Evolutionary conservation across 1,140 invertebrate genomes (phyloP).

Genomic region (Ridgeia piscesae): DNA sequence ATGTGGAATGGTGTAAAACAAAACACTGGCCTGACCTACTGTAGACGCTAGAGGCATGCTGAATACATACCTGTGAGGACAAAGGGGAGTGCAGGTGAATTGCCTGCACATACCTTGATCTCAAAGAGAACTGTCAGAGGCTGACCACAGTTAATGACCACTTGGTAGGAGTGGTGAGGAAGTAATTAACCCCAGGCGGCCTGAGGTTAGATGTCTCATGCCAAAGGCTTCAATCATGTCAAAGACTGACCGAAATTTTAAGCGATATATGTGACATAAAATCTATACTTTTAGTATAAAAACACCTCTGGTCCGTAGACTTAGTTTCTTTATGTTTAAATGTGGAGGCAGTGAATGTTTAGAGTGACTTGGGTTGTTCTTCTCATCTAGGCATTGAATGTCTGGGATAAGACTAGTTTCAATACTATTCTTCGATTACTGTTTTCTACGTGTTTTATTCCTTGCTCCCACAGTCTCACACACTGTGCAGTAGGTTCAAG

Average conservation of each 20-base stretch:
- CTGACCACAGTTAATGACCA: neutral
- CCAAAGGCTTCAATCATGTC: neutral
- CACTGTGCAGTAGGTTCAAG: too few species aligned
- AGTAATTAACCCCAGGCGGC: neutral
- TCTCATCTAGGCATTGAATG: too few species aligned
- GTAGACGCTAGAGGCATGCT: neutral
- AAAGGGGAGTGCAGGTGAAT: neutral
- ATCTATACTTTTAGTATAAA: too few species aligned
- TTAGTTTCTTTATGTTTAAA: too few species aligned
- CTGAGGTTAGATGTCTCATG: neutral
- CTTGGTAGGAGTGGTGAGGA: neutral
- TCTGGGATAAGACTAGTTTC: too few species aligned
- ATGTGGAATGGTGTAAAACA: neutral
- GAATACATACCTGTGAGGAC: neutral
- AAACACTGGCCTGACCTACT: neutral
- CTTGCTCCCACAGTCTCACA: too few species aligned
- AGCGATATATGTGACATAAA: neutral
- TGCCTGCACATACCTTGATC: neutral
- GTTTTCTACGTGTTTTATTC: too few species aligned
- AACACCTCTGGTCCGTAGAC: too few species aligned
- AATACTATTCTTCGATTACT: too few species aligned
- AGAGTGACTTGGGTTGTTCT: too few species aligned
- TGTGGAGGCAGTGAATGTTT: too few species aligned
- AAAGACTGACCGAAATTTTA: neutral
- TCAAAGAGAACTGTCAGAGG: neutral